Evolutionary conservation across 2,888 invertebrate species (phyloP).

Genomic region (Diabrotica balteata): DNA sequence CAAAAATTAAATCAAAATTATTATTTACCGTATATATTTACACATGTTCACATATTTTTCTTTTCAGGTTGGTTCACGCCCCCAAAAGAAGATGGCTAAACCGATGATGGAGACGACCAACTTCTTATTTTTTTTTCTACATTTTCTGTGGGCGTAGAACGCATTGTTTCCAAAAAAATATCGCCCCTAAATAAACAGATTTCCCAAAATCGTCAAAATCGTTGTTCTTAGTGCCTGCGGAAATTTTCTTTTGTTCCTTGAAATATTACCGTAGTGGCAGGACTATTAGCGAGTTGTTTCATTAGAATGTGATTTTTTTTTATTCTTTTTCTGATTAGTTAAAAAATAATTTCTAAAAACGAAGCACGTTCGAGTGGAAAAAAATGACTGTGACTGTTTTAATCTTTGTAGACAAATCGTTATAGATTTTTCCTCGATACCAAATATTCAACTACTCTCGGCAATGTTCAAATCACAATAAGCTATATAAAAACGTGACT

Average conservation of each 20-base stretch:
- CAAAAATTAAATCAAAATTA: too few species aligned
- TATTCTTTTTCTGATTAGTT: constrained; percentile 11
- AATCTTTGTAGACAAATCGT: neutral
- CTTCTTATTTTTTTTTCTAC: constrained; percentile 31
- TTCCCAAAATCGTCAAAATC: constrained; percentile 25
- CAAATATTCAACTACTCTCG: neutral
- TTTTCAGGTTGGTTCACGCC: constrained; percentile 88
- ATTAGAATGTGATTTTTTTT: constrained; percentile 29
- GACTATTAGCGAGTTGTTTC: constrained; percentile 15
- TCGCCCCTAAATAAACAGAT: constrained; percentile 28
- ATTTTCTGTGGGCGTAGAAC: constrained; percentile 39
- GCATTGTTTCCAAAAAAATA: constrained; percentile 40
- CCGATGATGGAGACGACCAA: constrained; percentile 37
- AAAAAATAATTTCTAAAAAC: neutral
- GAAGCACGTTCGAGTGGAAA: constrained; percentile 27
- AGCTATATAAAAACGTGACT: too few species aligned
- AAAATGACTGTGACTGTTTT: constrained; percentile 31
- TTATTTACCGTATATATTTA: too few species aligned
- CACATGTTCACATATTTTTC: constrained; percentile 1
- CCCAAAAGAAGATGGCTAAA: constrained; percentile 90
- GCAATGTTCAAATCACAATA: too few species aligned
- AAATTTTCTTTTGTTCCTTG: constrained; percentile 22
- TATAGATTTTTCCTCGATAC: constrained; percentile 4
- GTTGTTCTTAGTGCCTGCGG: constrained; percentile 51
- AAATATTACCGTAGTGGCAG: constrained; percentile 17